A percentile compares a stretch with the other conserved stretches of the same genome.
Evolutionary conservation across 2,888 invertebrate genomes (phyloP).

Genomic region (Folsomia manolachei): DNA sequence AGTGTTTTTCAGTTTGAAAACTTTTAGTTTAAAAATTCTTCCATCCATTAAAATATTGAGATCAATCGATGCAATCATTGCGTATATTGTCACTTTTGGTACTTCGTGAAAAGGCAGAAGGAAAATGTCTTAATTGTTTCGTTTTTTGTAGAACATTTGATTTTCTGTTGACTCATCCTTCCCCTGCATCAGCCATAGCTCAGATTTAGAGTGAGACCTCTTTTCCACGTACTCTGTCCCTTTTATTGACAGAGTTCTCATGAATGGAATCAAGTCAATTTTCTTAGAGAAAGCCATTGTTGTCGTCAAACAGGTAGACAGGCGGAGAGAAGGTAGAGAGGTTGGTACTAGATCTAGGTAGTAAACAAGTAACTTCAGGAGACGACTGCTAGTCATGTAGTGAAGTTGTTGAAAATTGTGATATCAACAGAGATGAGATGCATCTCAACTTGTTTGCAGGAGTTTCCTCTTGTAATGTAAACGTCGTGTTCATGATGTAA

Average conservation of each 20-base stretch:
- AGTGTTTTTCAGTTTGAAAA: too few relatives aligned
- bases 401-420: neutral
- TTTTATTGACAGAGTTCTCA: neutral
- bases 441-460: neutral
- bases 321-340: neutral
- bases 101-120: neutral
- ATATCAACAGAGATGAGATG: neutral
- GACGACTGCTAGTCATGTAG: neutral
- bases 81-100: neutral
- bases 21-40: too few relatives aligned
- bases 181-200: too few relatives aligned
- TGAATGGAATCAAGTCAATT: constrained; percentile 1
- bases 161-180: neutral
- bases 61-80: neutral
- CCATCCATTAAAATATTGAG: neutral
- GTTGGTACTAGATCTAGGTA: too few relatives aligned
- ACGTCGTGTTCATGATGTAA: neutral
- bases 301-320: neutral
- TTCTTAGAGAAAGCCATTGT: neutral
- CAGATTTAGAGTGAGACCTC: too few relatives aligned
- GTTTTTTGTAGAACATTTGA: neutral
- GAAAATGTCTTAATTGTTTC: neutral
- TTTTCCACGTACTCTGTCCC: too few relatives aligned
- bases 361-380: too few relatives aligned
- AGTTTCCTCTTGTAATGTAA: neutral